Percentiles rank a stretch among this genome's conserved stretches.
Conservation (phyloP, 2,888 invertebrate genomes). For the Ennomos quercinarius region DNA sequence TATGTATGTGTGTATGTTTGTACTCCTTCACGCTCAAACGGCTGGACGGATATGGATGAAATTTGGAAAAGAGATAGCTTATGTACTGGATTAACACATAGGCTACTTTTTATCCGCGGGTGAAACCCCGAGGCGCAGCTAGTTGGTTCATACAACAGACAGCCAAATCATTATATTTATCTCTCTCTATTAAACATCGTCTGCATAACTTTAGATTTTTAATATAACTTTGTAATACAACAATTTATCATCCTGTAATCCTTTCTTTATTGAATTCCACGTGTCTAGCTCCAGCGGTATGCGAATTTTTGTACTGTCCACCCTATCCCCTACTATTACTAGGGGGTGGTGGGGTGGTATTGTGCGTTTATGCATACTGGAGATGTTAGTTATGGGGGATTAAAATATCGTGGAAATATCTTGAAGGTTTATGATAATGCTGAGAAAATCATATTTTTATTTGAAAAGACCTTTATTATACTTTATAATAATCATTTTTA, state of each 20-base stretch:
- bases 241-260: slow-evolving; percentile 51
- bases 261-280: slow-evolving; percentile 75
- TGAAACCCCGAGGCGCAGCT: no score
- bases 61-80: no score
- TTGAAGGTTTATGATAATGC: slow-evolving; percentile 19
- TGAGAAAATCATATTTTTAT: neutral
- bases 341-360: slow-evolving; percentile 16
- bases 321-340: slow-evolving; percentile 21
- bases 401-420: slow-evolving; percentile 24
- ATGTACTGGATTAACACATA: no score
- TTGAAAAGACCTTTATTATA: no score
- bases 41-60: no score
- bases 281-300: slow-evolving; percentile 53
- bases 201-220: neutral
- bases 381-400: slow-evolving; percentile 37
- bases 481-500: no score
- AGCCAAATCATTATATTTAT: no score
- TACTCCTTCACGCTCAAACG: no score
- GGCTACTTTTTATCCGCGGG: no score
- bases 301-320: slow-evolving; percentile 53
- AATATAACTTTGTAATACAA: slow-evolving; percentile 11
- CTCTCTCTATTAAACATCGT: neutral
- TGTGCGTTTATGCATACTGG: slow-evolving; percentile 39
- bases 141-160: no score
- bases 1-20: no score